phyloP scores from a whole-genome alignment of 2,888 invertebrate genomes.

The Xestobium rufovillosum region DNA sequence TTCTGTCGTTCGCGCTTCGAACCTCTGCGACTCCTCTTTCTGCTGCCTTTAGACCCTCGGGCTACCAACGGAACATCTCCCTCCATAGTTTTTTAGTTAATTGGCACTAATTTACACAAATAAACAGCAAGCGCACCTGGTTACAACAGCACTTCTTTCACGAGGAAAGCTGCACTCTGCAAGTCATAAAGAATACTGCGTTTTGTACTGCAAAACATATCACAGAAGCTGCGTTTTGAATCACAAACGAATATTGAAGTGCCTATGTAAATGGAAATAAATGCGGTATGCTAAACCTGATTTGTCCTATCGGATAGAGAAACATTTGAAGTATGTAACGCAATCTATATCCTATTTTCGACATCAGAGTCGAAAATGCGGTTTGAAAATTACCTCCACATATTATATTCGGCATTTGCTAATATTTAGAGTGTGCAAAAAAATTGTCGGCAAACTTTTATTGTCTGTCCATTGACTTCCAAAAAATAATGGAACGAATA shows the following conservation, averaged over 20 bases:
- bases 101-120: background rate
- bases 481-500: too few relatives aligned
- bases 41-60: background rate
- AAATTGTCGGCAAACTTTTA: too few relatives aligned
- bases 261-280: background rate
- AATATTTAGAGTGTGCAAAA: too few relatives aligned
- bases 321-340: constrained; percentile 1
- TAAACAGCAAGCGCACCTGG: background rate
- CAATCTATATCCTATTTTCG: background rate
- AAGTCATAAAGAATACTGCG: background rate
- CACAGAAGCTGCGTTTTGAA: background rate
- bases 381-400: constrained; percentile 1
- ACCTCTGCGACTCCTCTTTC: background rate
- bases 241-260: background rate
- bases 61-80: background rate
- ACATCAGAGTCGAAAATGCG: constrained; percentile 2
- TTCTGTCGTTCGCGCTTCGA: background rate
- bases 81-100: too few relatives aligned
- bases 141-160: background rate
- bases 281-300: background rate
- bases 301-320: background rate
- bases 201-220: background rate
- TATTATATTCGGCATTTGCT: too few relatives aligned
- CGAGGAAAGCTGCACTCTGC: too few relatives aligned
- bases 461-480: too few relatives aligned